phyloP scores from a whole-genome alignment of 2,113 vertebrate species.

The Jacana jacana region DNA sequence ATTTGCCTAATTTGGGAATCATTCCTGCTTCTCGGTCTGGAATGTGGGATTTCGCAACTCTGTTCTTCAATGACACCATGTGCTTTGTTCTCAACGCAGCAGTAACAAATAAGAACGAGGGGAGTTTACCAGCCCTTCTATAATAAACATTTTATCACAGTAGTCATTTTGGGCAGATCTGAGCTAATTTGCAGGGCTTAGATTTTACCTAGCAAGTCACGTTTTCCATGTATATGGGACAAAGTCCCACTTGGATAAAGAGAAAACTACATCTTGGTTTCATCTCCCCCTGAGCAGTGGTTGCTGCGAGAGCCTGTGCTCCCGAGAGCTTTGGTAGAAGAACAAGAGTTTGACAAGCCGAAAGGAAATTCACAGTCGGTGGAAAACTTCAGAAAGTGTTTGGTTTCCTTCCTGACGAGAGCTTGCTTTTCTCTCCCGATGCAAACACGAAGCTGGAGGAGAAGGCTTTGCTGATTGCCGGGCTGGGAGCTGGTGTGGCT shows the following conservation, averaged over 20 bases:
- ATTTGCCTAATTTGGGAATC: slow-evolving; percentile 64
- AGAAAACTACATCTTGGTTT: not conserved
- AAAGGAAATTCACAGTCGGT: not conserved
- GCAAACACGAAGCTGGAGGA: not conserved
- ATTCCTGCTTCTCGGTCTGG: slow-evolving; percentile 27
- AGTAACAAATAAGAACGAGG: not conserved
- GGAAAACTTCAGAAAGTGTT: slow-evolving; percentile 1
- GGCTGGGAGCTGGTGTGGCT: not conserved
- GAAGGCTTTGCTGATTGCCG: not conserved
- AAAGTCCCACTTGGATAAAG: not conserved
- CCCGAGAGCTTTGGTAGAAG: not conserved
- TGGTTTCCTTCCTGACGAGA: not conserved
- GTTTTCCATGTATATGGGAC: not conserved
- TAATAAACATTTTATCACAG: not conserved
- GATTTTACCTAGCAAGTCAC: not conserved
- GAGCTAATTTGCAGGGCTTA: not conserved
- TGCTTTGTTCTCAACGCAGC: slow-evolving; percentile 22
- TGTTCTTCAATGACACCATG: slow-evolving; percentile 45
- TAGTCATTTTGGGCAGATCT: not conserved
- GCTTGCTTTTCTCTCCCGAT: not conserved
- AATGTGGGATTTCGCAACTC: slow-evolving; percentile 54
- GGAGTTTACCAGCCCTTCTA: not conserved
- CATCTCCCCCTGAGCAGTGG: not conserved
- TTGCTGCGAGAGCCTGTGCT: not conserved
- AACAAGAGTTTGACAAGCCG: not conserved